phyloP scores from a whole-genome alignment of 2,113 vertebrate species.

The Oncorhynchus kisutch region DNA sequence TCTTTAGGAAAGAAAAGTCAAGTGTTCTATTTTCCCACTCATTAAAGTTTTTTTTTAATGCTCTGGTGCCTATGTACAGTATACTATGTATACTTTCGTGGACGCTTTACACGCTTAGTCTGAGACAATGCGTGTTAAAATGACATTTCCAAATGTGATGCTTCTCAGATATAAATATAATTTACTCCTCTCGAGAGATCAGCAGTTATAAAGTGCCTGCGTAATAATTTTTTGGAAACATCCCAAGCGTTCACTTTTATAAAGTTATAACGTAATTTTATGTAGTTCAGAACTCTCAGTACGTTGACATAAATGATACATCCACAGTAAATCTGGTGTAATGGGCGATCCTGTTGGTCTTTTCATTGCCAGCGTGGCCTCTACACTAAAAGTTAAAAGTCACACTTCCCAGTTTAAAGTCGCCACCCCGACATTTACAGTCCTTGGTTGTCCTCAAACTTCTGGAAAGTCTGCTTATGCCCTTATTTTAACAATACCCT shows the following conservation, averaged over 20 bases:
- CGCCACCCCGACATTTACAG: neutral
- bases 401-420: neutral
- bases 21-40: neutral
- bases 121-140: constrained; percentile 22
- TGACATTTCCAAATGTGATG: constrained; percentile 29
- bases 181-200: constrained; percentile 19
- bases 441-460: neutral
- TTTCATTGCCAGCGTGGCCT: neutral
- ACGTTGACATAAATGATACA: constrained; percentile 2
- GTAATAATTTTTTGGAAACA: constrained; percentile 21
- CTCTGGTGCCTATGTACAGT: constrained; percentile 32
- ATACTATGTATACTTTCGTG: neutral
- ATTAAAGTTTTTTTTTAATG: neutral
- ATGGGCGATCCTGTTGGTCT: neutral
- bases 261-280: constrained; percentile 4
- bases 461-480: neutral
- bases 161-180: constrained; percentile 26
- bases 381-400: neutral
- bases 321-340: neutral
- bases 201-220: constrained; percentile 10
- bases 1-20: neutral
- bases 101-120: constrained; percentile 4
- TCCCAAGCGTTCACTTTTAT: constrained; percentile 9
- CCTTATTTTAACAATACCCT: too few relatives aligned
- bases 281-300: constrained; percentile 1